Conservation (phyloP, 2,113 vertebrate species). For the Hippocampus guttulatus region DNA sequence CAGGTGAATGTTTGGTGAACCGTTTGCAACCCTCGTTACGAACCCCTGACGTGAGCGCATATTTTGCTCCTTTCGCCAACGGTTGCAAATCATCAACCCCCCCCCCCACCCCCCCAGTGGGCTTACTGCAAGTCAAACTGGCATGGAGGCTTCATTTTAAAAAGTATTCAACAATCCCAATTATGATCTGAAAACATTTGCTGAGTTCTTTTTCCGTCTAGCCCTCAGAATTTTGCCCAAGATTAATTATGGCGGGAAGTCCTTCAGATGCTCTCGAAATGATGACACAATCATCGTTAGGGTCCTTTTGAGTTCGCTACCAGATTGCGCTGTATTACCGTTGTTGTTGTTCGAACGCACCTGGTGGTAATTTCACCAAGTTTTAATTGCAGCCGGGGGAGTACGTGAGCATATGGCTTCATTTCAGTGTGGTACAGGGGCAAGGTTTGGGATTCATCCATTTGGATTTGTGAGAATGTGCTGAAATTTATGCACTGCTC, state of each 20-base stretch:
- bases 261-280: background rate
- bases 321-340: background rate
- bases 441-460: too few species aligned
- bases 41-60: too few species aligned
- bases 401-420: constrained; percentile 17
- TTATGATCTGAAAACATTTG: background rate
- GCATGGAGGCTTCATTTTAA: too few species aligned
- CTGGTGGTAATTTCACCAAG: constrained; percentile 30
- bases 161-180: background rate
- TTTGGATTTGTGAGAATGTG: too few species aligned
- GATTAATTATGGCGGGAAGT: background rate
- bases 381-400: constrained; percentile 24
- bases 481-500: too few species aligned
- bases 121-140: too few species aligned
- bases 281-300: background rate
- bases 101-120: too few species aligned
- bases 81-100: too few species aligned
- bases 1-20: too few species aligned
- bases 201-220: background rate
- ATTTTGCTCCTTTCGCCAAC: too few species aligned
- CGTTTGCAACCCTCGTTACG: too few species aligned
- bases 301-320: background rate
- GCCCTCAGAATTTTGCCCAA: background rate
- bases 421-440: constrained; percentile 19
- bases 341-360: constrained; percentile 14